These are phyloP conservation scores for Pseudochirops cupreus DNA, from an alignment of 2,797 vertebrate genomes.

Conservation along the genomic window DNA sequence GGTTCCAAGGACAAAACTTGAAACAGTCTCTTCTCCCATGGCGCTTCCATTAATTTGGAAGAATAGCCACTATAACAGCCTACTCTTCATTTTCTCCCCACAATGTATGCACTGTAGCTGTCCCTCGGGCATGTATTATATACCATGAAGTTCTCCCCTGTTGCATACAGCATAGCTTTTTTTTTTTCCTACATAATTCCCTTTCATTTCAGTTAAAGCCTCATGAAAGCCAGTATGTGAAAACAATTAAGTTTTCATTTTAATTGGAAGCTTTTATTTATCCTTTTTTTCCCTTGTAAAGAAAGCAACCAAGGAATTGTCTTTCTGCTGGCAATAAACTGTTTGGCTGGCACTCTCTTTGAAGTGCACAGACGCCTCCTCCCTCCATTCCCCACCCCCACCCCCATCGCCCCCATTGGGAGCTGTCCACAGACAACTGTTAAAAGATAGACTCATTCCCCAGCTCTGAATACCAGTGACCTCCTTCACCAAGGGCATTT, in stretches of 20 bases:
- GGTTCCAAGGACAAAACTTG: not conserved
- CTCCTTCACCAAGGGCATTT: slow-evolving; percentile 50
- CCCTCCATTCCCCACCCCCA: not conserved
- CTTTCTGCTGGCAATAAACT: slow-evolving; percentile 23
- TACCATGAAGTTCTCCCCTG: not conserved
- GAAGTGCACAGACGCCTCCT: slow-evolving; percentile 37
- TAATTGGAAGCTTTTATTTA: slow-evolving; percentile 64
- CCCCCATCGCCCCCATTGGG: not conserved
- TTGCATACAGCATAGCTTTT: rapidly evolving
- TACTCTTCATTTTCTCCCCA: too few relatives aligned
- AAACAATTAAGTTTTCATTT: slow-evolving; percentile 78
- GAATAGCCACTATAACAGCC: not conserved
- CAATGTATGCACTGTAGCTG: rapidly evolving
- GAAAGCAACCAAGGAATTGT: slow-evolving; percentile 18
- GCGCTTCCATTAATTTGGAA: not conserved
- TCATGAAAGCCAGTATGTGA: slow-evolving; percentile 35
- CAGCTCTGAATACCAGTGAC: not conserved
- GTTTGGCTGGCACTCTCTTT: slow-evolving; percentile 45
- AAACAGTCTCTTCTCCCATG: not conserved
- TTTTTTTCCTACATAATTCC: not conserved
- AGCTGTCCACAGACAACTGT: slow-evolving; percentile 31
- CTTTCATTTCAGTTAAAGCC: slow-evolving; percentile 11
- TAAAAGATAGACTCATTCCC: slow-evolving; percentile 58
- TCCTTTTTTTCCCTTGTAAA: slow-evolving; percentile 58
- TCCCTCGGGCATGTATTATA: not conserved